Conservation (phyloP, 2,888 invertebrate genomes). For the Pseudeuparius sepicola region DNA sequence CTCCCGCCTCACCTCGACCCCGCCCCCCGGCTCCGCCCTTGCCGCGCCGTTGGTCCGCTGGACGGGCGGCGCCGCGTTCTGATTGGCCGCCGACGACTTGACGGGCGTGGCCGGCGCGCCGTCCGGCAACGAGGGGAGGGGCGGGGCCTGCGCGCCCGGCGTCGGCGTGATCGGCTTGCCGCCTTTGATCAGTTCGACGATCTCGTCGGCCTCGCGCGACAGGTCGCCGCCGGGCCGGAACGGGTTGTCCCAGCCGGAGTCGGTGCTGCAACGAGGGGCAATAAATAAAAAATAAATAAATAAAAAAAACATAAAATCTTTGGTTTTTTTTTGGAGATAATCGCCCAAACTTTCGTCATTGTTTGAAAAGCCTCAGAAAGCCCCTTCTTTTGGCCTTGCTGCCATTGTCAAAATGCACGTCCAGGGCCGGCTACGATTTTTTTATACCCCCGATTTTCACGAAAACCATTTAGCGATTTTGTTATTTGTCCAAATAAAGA, state of each 20-base stretch:
- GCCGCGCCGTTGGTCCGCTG: slow-evolving; percentile 34
- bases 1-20: slow-evolving; percentile 61
- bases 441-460: too few species aligned
- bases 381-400: too few species aligned
- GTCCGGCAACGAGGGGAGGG: slow-evolving; percentile 41
- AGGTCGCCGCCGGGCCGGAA: slow-evolving; percentile 94
- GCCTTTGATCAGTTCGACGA: slow-evolving; percentile 87
- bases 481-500: too few species aligned
- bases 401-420: too few species aligned
- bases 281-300: slow-evolving; percentile 2
- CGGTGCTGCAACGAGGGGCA: slow-evolving; percentile 57
- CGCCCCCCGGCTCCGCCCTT: slow-evolving; percentile 39
- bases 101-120: slow-evolving; percentile 23
- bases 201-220: slow-evolving; percentile 90
- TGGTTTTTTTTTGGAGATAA: too few species aligned
- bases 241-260: slow-evolving; percentile 95
- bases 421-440: too few species aligned
- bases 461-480: too few species aligned
- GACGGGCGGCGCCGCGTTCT: slow-evolving; percentile 37
- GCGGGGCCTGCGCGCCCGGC: slow-evolving; percentile 46
- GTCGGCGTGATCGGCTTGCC: slow-evolving; percentile 78
- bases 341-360: too few species aligned
- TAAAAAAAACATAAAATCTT: too few species aligned
- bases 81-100: slow-evolving; percentile 11
- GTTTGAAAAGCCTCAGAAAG: too few species aligned